Percentiles rank a stretch among this genome's conserved stretches.
phyloP scores from a whole-genome alignment of 2,797 vertebrate species.

The Lutjanus campechanus region DNA sequence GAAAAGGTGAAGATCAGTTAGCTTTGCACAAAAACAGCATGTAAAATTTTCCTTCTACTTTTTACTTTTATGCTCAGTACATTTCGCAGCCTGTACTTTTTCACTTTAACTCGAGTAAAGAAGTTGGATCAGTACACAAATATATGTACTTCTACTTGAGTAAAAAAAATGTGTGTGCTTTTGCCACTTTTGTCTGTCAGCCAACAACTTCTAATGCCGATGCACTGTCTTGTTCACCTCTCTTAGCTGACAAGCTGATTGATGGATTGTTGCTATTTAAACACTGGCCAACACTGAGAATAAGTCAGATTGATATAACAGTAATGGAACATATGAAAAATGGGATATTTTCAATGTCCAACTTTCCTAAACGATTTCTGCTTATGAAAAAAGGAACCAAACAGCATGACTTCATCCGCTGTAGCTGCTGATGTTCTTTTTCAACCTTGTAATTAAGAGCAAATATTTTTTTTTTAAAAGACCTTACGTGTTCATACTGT shows the following conservation, averaged over 20 bases:
- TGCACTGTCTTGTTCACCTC: conserved; percentile 23
- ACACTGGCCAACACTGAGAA: conserved; percentile 61
- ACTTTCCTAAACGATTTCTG: conserved; percentile 78
- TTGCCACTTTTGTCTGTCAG: conserved; percentile 19
- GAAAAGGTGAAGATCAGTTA: too few species aligned
- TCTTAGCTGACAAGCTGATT: conserved; percentile 69
- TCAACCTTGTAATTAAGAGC: conserved; percentile 80
- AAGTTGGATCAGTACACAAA: too few species aligned
- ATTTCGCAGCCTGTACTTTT: too few species aligned
- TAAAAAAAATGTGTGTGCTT: too few species aligned
- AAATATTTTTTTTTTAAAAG: conserved; percentile 63
- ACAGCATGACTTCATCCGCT: conserved; percentile 78
- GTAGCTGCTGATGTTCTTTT: conserved; percentile 72
- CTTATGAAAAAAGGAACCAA: conserved; percentile 59
- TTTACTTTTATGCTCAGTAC: too few species aligned
- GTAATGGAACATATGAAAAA: conserved; percentile 83
- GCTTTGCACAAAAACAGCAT: too few species aligned
- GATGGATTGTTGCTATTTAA: conserved; percentile 68
- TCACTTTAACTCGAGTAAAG: too few species aligned
- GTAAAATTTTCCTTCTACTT: too few species aligned
- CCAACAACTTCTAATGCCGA: conserved; percentile 10
- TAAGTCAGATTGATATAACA: conserved; percentile 75
- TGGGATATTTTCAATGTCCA: conserved; percentile 79
- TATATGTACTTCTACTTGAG: too few species aligned
- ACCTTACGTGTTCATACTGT: conserved; percentile 58